Evolutionary conservation across 37 sponge, comb jelly and placozoan genomes (phyloP), one percentile per base, ranked within the genome.

Genomic region (Aphrocallistes beatrix): DNA sequence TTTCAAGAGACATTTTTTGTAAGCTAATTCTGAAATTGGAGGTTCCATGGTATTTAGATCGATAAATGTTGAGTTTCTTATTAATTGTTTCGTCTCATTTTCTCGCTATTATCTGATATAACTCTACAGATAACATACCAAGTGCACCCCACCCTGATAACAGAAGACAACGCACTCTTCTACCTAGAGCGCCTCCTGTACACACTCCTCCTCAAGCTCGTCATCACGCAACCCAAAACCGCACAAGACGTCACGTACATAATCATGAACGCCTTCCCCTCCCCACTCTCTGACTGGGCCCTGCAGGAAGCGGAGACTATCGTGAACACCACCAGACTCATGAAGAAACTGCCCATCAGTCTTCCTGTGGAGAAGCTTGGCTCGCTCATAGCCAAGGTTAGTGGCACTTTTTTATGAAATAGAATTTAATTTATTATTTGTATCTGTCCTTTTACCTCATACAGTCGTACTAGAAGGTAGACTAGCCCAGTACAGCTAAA

Each of bases 71-170:
- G n/a, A n/a, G n/a, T n/a, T n/a, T n/a, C n/a, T n/a, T n/a, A n/a
- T n/a, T n/a, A n/a, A n/a, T n/a, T n/a, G n/a, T n/a, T n/a, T n/a
- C n/a, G n/a, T n/a, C n/a, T n/a, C n/a, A n/a, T n/a, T n/a, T n/a
- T n/a, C n/a, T n/a, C n/a, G n/a, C n/a, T n/a, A n/a, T n/a, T n/a
- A n/a, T 42, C 19, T 39, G 0, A 23, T 37, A 23, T 34, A 23
- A 50, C 37, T 86, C 3, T 25, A n/a, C 37, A 96, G 96, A 90
- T 93, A 37, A 88, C 89, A 50, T 87, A 91, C 39, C 90, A 96
- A 81, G 96, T 93, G n/a, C 93, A 93, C 51, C 94, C 94, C 48
- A 85, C 90, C 0, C 81, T 93, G 38, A 89, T 88, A 23, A 93
- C 92, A 34, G 92, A 93, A 1, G 89, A 89, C 47, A 91, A 92